Evolutionary conservation across 2,888 invertebrate species (phyloP).

Genomic region (Schrankia costaestrigalis): DNA sequence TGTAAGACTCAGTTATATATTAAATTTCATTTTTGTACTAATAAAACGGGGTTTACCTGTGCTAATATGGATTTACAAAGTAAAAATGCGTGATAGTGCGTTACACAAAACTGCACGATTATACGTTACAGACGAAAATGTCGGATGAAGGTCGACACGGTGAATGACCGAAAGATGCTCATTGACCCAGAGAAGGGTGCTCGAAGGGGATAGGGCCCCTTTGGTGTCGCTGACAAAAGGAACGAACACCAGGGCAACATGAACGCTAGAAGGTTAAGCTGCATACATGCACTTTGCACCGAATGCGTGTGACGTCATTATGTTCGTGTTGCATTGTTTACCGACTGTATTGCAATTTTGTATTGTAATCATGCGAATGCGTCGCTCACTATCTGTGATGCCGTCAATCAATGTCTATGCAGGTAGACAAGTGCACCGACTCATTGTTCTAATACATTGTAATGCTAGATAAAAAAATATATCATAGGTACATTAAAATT

Average conservation of each 20-base stretch:
- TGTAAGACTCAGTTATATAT: no score
- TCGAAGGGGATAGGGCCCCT: conserved; percentile 79
- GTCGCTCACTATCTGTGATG: conserved; percentile 2
- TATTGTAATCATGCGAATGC: conserved; percentile 31
- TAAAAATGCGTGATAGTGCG: no score
- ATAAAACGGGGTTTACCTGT: no score
- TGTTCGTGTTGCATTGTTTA: conserved; percentile 70
- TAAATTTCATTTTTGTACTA: no score
- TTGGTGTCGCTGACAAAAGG: conserved; percentile 76
- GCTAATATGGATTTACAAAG: no score
- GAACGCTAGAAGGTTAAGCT: conserved; percentile 68
- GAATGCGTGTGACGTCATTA: conserved; percentile 72
- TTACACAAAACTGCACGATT: conserved; percentile 13
- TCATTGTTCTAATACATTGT: no score
- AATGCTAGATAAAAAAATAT: no score
- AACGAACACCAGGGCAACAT: conserved; percentile 73
- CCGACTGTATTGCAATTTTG: conserved; percentile 55
- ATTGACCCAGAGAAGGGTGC: conserved; percentile 78
- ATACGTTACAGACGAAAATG: conserved; percentile 25
- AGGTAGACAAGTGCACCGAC: no score
- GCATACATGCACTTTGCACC: conserved; percentile 80
- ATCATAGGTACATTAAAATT: no score
- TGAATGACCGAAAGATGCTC: conserved; percentile 66
- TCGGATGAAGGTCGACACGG: conserved; percentile 43
- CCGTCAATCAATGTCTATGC: no score